Evolutionary conservation across 2,888 invertebrate genomes (phyloP).

Genomic region (Colostygia pectinataria): DNA sequence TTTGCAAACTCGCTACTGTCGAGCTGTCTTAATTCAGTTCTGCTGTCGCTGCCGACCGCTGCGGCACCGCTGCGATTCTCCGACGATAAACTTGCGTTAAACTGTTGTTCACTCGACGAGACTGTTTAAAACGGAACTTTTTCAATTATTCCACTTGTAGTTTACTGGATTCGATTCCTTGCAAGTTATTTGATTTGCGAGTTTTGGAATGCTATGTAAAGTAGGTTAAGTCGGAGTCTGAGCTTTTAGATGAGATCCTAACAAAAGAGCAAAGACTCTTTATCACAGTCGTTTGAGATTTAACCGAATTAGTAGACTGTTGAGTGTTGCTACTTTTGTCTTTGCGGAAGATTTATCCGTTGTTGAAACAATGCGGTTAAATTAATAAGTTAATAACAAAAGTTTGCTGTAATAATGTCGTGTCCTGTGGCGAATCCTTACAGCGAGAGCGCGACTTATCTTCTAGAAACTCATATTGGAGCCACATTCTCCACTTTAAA

Average conservation of each 20-base stretch:
- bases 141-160: slow-evolving; percentile 57
- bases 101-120: slow-evolving; percentile 48
- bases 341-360: slow-evolving; percentile 9
- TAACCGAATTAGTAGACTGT: slow-evolving; percentile 20
- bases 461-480: slow-evolving; percentile 31
- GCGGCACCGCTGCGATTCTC: slow-evolving; percentile 45
- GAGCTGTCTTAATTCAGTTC: slow-evolving; percentile 64
- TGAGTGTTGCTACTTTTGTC: slow-evolving; percentile 8
- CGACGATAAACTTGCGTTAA: slow-evolving; percentile 52
- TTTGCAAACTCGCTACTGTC: slow-evolving; percentile 57
- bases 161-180: slow-evolving; percentile 54
- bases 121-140: slow-evolving; percentile 57
- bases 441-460: slow-evolving; percentile 17
- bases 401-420: slow-evolving; percentile 20
- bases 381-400: slow-evolving; percentile 18
- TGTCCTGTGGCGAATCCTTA: slow-evolving; percentile 11
- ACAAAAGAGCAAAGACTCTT: slow-evolving; percentile 27
- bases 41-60: slow-evolving; percentile 54
- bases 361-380: slow-evolving; percentile 8
- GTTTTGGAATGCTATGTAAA: slow-evolving; percentile 39
- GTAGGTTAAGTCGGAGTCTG: slow-evolving; percentile 25
- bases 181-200: slow-evolving; percentile 57
- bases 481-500: slow-evolving; percentile 39
- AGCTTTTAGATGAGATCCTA: slow-evolving; percentile 27
- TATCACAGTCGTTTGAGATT: slow-evolving; percentile 14